Percentiles rank a stretch among this genome's conserved stretches.
These are phyloP conservation scores for Syncerus caffer DNA, from an alignment of 2,797 vertebrate genomes.

Conservation along the genomic window DNA sequence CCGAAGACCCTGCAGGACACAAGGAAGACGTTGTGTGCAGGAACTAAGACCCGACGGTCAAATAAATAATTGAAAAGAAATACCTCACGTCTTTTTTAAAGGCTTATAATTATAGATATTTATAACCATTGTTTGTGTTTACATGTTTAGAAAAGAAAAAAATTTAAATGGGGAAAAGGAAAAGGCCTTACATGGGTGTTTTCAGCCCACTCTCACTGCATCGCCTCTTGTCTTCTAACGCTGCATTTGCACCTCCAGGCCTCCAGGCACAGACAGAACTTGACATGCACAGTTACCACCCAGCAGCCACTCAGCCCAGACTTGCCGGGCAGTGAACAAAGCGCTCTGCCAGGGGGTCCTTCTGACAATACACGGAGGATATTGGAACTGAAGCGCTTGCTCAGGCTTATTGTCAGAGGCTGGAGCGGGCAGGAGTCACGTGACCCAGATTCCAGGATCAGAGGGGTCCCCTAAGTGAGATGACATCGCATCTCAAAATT, in stretches of 20 bases:
- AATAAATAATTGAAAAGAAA: neutral
- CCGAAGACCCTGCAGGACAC: neutral
- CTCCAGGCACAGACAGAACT: neutral
- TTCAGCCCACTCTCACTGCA: neutral
- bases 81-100: neutral
- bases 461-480: neutral
- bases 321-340: neutral
- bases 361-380: neutral
- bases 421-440: neutral
- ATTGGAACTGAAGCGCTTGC: neutral
- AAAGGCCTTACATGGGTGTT: neutral
- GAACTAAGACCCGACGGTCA: accelerated
- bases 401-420: neutral
- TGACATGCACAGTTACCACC: neutral
- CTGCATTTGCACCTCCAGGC: neutral
- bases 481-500: neutral
- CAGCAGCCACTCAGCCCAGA: neutral
- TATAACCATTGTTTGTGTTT: neutral
- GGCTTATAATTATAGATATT: neutral
- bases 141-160: neutral
- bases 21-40: accelerated
- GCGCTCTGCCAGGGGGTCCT: neutral
- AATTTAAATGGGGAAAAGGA: neutral
- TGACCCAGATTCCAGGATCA: neutral
- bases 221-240: neutral